Base-by-base conservation (phyloP, 1,140 invertebrate genomes). In the Cheumatopsyche charites region DNA sequence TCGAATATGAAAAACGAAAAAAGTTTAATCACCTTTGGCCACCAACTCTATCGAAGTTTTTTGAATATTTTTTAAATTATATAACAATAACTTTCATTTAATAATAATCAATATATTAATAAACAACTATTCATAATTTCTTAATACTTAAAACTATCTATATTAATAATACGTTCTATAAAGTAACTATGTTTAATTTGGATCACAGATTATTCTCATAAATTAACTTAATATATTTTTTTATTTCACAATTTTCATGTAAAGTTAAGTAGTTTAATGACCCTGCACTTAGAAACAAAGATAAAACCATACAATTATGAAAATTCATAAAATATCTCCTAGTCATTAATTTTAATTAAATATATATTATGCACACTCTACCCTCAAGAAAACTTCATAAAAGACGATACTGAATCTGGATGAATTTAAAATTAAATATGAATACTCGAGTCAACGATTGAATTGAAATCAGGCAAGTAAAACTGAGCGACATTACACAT, bases 141-240 rank as follows among this genome's bases (percentile, higher is more conserved):
- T 76, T 73, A 75, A 73, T 61, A 73, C 47, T 63, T 63, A 58
- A 42, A 17, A 49, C 69, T 75, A 75, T 15, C 71, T 72, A 73
- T 68, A 71, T 67, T 67, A 45, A 43, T 75, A 72, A 73, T 72
- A 62, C 62, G 71, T 61, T 76, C 74, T 76, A 76, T 73, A 67
- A 76, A 76, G 74, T 76, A 75, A 73, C 74, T 76, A 76, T 58
- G 62, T 73, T 76, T 71, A 75, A 73, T 73, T 65, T 76, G 74
- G 73, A 76, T 76, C 74, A 76, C 74, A 76, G 74, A 73, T 75
- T 76, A 73, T 76, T 76, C 73, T 76, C 74, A 76, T 76, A 76
- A 76, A 76, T 76, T 76, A 76, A 76, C 74, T 76, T 76, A 76
- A 68, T 73, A 73, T 71, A 73, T 49, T 68, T 62, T 68, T 70